Conservation (phyloP, 2,888 invertebrate genomes). For the Diadromus collaris region DNA sequence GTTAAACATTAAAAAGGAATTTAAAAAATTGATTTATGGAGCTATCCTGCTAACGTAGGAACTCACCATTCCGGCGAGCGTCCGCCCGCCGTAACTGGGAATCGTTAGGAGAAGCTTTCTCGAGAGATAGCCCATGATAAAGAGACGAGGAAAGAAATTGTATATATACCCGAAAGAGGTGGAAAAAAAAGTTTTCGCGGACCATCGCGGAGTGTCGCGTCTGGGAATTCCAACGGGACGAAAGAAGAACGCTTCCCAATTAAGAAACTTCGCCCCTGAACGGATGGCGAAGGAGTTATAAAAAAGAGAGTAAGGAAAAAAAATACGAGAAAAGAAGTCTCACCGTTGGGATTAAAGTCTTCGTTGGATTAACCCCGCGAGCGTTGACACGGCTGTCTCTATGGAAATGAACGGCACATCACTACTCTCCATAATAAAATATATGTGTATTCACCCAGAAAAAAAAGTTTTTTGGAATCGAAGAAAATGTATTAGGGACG, state of each 20-base stretch:
- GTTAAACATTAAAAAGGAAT: constrained; percentile 16
- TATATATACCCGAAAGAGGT: constrained; percentile 31
- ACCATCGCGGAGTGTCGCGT: constrained; percentile 53
- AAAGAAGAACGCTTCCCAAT: constrained; percentile 59
- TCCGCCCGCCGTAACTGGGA: neutral
- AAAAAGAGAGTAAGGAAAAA: neutral
- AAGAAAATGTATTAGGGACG: too few species aligned
- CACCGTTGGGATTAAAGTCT: constrained; percentile 59
- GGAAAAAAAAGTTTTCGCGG: constrained; percentile 46
- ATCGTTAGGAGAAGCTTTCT: constrained; percentile 22
- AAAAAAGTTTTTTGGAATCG: too few species aligned
- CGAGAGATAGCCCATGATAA: constrained; percentile 32
- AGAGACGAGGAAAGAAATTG: constrained; percentile 20
- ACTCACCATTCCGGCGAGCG: neutral
- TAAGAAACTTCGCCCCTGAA: constrained; percentile 57
- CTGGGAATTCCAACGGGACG: constrained; percentile 55
- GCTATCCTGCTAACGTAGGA: constrained; percentile 16
- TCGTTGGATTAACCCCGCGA: constrained; percentile 46
- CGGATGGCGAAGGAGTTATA: constrained; percentile 16
- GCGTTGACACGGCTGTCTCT: constrained; percentile 27
- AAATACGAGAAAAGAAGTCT: constrained; percentile 46
- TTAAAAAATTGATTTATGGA: constrained; percentile 40
- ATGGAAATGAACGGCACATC: constrained; percentile 19
- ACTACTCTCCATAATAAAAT: neutral
- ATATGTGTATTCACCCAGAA: too few species aligned